phyloP scores from a whole-genome alignment of 1,140 invertebrate species.

The Conus betulinus region DNA sequence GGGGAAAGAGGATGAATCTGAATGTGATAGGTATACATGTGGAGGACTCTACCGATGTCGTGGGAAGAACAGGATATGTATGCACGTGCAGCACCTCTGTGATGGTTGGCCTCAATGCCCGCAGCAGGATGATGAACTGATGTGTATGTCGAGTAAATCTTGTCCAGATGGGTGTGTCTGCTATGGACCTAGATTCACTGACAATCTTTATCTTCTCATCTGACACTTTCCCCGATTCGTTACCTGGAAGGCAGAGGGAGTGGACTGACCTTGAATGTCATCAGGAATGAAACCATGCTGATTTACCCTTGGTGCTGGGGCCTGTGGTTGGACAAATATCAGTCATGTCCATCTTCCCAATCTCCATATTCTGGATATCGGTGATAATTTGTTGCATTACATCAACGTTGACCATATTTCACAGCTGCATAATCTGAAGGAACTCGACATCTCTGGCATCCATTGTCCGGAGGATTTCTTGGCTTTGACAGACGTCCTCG shows the following conservation, averaged over 20 bases:
- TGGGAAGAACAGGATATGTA: slow-evolving; percentile 24
- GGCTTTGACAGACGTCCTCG: not conserved
- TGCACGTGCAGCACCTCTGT: slow-evolving; percentile 20
- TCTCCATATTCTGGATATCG: slow-evolving; percentile 15
- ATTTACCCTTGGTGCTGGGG: not conserved
- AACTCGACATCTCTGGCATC: slow-evolving; percentile 20
- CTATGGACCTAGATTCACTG: not conserved
- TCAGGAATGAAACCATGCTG: not conserved
- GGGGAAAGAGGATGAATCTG: slow-evolving; percentile 3
- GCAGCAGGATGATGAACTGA: not conserved
- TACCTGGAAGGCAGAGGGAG: not conserved
- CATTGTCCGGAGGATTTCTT: not conserved
- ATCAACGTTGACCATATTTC: not conserved
- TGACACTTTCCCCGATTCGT: not conserved
- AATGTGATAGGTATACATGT: slow-evolving; percentile 29
- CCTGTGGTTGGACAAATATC: slow-evolving; percentile 13
- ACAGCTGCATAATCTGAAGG: slow-evolving; percentile 20
- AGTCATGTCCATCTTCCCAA: not conserved
- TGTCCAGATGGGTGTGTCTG: slow-evolving; percentile 50
- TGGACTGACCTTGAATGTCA: not conserved
- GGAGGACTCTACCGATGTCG: slow-evolving; percentile 36
- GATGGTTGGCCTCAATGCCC: not conserved
- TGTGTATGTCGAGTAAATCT: slow-evolving; percentile 18
- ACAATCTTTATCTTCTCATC: not conserved
- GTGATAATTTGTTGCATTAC: slow-evolving; percentile 25